Base-by-base conservation (phyloP, 2,113 vertebrate species). In the Alligator mississippiensis region DNA sequence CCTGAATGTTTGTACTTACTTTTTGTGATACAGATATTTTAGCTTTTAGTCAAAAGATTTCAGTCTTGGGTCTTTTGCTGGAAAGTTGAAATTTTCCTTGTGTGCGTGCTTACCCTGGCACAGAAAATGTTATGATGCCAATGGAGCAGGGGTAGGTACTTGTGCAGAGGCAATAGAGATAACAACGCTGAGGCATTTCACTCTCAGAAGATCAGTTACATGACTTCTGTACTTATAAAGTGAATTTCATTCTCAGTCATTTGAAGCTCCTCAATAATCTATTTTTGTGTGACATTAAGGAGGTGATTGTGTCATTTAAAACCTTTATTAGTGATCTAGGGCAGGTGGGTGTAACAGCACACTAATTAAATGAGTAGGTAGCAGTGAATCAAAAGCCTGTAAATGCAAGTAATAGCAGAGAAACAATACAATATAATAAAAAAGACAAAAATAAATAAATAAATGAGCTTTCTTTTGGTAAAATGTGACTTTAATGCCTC, bases 131-230 rank as follows among this genome's bases (percentile, higher is more conserved):
- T 47, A 8, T 38, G 16, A 63, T 68, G 18, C 21, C 27, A 91
- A 63, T 21, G 62, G 77, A 80, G 3, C 22, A 76, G 10, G 5
- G 3, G 11, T 77, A 57, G 3, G 2, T 64, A 4, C 57, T 83
- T 60, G 78, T 61, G 54, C 60, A 22, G 47, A 88, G 75, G 74
- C 10, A 86, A 9, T 1, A 54, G 8, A 75, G 85, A 59, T 74
- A 7, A 25, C 10, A 81, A 9, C 2, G 28, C 84, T 28, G 80
- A 90, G 27, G 10, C 19, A 82, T 9, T 80, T 84, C 11, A 84
- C 1, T 4, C 79, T 62, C 2, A 4, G 4, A n/a, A 61, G 27
- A 1, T 58, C 6, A 82, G 12, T 0, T n/a, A 61, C 81, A 82
- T 30, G 2, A n/a, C 47, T 1, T 83, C 81, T 87, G 9, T 3